A percentile compares a stretch with the other conserved stretches of the same genome.
Conservation (phyloP, 1,140 invertebrate genomes). For the Camponotus vicinus region DNA sequence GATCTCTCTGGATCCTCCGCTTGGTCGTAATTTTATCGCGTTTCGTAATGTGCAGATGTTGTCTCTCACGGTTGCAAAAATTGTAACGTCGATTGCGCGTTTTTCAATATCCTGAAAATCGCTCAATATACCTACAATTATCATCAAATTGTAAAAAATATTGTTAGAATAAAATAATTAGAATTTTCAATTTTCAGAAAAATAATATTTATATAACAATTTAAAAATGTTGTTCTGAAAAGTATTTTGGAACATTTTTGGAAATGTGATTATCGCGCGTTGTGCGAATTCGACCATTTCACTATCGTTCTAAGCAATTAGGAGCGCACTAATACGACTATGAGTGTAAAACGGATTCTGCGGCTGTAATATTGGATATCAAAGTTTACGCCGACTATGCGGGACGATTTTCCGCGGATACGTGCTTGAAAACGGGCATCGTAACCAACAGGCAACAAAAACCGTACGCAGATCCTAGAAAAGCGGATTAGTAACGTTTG, state of each 20-base stretch:
- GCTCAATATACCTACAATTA: no score
- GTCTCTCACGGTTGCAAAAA: slow-evolving; percentile 8
- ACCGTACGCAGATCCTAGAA: slow-evolving; percentile 17
- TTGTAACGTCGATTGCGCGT: slow-evolving; percentile 10
- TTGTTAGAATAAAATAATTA: neutral
- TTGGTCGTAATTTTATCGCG: slow-evolving; percentile 26
- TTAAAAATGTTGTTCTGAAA: neutral
- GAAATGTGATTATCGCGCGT: neutral
- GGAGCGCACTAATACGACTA: neutral
- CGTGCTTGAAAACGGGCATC: neutral
- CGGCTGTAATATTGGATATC: slow-evolving; percentile 35
- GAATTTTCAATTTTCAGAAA: neutral
- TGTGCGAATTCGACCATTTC: neutral
- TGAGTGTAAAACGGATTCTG: neutral
- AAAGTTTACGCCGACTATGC: slow-evolving; percentile 40
- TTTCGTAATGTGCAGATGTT: neutral
- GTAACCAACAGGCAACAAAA: neutral
- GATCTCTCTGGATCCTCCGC: neutral
- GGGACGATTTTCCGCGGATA: slow-evolving; percentile 18
- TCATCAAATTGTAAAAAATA: neutral
- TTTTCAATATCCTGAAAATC: neutral
- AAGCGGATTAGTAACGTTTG: slow-evolving; percentile 31
- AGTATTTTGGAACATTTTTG: neutral
- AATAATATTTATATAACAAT: neutral
- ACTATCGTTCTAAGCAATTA: slow-evolving; percentile 39